Evolutionary conservation across 2,888 invertebrate genomes (phyloP).

Genomic region (Encarsia formosa): DNA sequence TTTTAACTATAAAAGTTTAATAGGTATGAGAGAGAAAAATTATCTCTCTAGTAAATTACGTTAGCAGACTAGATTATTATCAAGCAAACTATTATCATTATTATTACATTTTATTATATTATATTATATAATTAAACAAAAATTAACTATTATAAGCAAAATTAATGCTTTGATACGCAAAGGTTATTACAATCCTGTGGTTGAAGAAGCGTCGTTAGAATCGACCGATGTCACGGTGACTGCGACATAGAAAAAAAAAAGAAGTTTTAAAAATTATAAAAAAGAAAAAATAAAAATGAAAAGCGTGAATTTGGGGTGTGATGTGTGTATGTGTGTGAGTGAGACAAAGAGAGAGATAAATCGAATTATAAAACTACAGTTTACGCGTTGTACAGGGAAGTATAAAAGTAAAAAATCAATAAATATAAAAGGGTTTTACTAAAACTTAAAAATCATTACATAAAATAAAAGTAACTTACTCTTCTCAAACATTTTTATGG

Average conservation of each 20-base stretch:
- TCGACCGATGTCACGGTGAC: not conserved
- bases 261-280: not conserved
- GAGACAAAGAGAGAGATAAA: slow-evolving; percentile 12
- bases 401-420: slow-evolving; percentile 7
- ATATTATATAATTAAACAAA: slow-evolving; percentile 17
- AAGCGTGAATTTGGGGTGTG: too few relatives aligned
- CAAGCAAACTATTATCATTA: too few relatives aligned
- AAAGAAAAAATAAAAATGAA: not conserved
- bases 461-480: not conserved
- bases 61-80: slow-evolving; percentile 49
- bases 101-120: too few relatives aligned
- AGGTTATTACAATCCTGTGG: slow-evolving; percentile 8
- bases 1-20: too few relatives aligned
- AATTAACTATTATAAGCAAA: slow-evolving; percentile 5
- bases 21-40: slow-evolving; percentile 4
- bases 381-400: slow-evolving; percentile 19
- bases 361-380: slow-evolving; percentile 17
- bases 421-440: slow-evolving; percentile 8
- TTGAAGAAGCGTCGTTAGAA: slow-evolving; percentile 1
- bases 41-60: slow-evolving; percentile 33
- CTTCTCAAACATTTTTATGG: slow-evolving; percentile 11
- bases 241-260: not conserved
- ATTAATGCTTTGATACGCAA: slow-evolving; percentile 14
- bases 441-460: not conserved
- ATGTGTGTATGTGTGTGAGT: not conserved